phyloP scores from a whole-genome alignment of 2,888 invertebrate genomes.

The Synanthedon vespiformis region DNA sequence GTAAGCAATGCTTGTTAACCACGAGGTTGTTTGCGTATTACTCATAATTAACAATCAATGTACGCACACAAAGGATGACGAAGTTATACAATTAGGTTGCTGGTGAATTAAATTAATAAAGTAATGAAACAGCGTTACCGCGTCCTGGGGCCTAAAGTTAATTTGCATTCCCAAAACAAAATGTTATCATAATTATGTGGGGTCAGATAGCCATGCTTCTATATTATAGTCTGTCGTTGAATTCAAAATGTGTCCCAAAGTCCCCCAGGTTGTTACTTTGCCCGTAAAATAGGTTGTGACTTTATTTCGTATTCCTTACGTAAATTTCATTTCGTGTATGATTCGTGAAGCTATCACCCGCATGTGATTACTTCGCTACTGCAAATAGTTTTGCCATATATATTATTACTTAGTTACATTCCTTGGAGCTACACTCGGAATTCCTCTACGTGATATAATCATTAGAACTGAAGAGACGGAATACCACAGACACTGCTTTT shows the following conservation, averaged over 20 bases:
- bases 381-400: too few species aligned
- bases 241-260: conserved; percentile 12
- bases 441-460: too few species aligned
- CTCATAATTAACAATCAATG: too few species aligned
- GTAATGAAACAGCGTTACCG: conserved; percentile 20
- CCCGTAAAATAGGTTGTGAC: conserved; percentile 9
- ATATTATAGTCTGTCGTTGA: conserved; percentile 8
- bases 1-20: too few species aligned
- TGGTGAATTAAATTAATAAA: conserved; percentile 17
- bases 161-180: conserved; percentile 40
- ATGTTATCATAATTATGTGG: conserved; percentile 35
- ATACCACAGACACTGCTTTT: too few species aligned
- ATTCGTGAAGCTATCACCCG: conserved; percentile 2
- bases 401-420: too few species aligned
- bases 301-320: conserved; percentile 7
- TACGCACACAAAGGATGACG: not conserved
- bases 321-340: conserved; percentile 6
- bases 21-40: too few species aligned
- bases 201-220: conserved; percentile 19
- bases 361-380: not conserved
- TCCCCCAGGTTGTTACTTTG: conserved; percentile 10
- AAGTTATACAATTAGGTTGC: conserved; percentile 4
- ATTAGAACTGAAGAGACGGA: too few species aligned
- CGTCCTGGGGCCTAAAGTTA: conserved; percentile 15
- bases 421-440: too few species aligned